These are phyloP conservation scores for Anguilla anguilla DNA, from an alignment of 2,797 vertebrate species.

Conservation along the genomic window DNA sequence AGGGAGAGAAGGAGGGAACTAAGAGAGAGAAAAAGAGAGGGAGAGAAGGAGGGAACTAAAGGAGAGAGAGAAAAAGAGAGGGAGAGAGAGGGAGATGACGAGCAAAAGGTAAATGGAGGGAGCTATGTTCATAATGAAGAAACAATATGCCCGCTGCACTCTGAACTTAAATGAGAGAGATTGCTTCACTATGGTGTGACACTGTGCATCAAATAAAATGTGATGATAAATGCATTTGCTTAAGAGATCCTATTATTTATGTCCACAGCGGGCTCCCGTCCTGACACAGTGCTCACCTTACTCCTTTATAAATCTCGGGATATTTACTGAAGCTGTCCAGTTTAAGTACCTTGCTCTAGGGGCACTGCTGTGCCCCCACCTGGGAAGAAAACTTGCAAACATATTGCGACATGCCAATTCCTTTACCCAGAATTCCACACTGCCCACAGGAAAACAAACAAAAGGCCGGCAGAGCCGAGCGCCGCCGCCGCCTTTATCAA, in stretches of 20 bases:
- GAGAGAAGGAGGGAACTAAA: neutral
- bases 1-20: neutral
- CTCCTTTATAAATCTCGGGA: neutral
- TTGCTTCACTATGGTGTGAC: neutral
- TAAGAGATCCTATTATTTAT: neutral
- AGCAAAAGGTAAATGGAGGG: neutral
- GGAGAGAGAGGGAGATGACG: neutral
- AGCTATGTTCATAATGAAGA: neutral
- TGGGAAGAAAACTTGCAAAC: neutral
- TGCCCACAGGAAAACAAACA: neutral
- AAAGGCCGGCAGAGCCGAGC: neutral
- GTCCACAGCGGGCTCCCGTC: neutral
- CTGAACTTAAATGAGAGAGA: neutral
- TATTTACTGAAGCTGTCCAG: conserved; percentile 2
- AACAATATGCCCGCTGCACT: neutral
- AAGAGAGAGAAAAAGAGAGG: neutral
- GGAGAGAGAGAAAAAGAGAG: neutral
- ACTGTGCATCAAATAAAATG: neutral
- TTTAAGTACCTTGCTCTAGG: neutral
- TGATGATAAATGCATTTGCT: neutral
- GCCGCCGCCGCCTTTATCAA: neutral
- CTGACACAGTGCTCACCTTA: neutral
- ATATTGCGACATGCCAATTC: neutral
- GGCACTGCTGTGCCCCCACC: neutral
- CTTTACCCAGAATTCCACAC: neutral